Conservation (phyloP, 2,113 vertebrate genomes). For the Spilogale gracilis region DNA sequence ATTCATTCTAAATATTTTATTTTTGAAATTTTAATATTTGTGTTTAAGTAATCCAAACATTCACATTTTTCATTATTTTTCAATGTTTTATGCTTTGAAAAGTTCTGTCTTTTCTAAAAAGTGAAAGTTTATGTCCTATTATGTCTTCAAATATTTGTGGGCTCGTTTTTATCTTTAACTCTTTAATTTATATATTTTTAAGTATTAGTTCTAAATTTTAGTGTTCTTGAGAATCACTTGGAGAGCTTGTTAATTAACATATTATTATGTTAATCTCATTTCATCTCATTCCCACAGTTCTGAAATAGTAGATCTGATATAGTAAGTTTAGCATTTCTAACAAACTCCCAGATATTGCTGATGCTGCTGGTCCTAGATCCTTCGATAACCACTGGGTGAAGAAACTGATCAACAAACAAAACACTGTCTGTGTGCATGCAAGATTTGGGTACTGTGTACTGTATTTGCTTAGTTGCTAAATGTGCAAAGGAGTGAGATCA, state of each 20-base stretch:
- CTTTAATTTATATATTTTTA: slow-evolving; percentile 27
- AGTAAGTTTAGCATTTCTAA: neutral
- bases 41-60: neutral
- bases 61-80: neutral
- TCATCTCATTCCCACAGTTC: neutral
- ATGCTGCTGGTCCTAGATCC: neutral
- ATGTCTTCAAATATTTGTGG: neutral
- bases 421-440: neutral
- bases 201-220: neutral
- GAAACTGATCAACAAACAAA: neutral
- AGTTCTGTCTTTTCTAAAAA: neutral
- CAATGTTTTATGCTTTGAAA: neutral
- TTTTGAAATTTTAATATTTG: neutral
- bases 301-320: neutral
- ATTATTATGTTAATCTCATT: too few species aligned
- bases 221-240: neutral
- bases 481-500: neutral
- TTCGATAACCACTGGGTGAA: neutral
- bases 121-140: neutral
- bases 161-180: slow-evolving; percentile 20
- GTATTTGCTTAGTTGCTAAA: neutral
- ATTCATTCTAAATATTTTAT: neutral
- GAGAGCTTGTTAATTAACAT: neutral
- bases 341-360: neutral
- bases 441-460: neutral